Conservation (phyloP, 2,888 invertebrate genomes). For the Ichneumoninae sp. region DNA sequence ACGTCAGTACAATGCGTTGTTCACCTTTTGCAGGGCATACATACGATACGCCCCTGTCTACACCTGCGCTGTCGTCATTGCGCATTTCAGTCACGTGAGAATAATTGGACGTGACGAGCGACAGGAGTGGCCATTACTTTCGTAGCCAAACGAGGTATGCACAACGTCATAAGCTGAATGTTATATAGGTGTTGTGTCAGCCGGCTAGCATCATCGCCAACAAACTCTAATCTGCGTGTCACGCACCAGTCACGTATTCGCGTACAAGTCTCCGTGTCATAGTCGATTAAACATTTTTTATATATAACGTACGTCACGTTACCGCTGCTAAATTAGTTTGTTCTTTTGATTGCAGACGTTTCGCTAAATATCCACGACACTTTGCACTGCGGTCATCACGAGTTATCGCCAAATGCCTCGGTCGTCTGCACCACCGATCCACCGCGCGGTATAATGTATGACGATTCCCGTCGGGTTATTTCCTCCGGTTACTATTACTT, state of each 20-base stretch:
- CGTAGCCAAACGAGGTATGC: constrained; percentile 9
- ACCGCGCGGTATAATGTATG: background rate
- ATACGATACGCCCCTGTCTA: background rate
- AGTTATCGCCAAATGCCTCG: background rate
- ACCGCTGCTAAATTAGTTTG: background rate
- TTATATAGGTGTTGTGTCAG: constrained; percentile 29
- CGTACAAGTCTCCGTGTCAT: background rate
- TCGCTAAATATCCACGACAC: background rate
- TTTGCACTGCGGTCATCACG: background rate
- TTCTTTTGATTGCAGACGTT: background rate
- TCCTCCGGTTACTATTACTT: too few relatives aligned
- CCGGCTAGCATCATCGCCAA: constrained; percentile 1
- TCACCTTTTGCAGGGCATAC: background rate
- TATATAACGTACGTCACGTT: background rate
- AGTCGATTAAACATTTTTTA: background rate
- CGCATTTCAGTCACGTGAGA: constrained; percentile 9
- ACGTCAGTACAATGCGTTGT: background rate
- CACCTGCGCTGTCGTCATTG: constrained; percentile 33
- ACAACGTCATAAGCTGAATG: background rate
- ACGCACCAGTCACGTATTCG: background rate
- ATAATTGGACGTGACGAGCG: constrained; percentile 52
- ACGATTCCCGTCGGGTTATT: too few relatives aligned
- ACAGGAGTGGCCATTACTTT: constrained; percentile 24
- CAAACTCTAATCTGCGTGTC: constrained; percentile 1
- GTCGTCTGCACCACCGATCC: background rate